Conservation (phyloP, 2,888 invertebrate species). For the Nomada hirtipes region DNA sequence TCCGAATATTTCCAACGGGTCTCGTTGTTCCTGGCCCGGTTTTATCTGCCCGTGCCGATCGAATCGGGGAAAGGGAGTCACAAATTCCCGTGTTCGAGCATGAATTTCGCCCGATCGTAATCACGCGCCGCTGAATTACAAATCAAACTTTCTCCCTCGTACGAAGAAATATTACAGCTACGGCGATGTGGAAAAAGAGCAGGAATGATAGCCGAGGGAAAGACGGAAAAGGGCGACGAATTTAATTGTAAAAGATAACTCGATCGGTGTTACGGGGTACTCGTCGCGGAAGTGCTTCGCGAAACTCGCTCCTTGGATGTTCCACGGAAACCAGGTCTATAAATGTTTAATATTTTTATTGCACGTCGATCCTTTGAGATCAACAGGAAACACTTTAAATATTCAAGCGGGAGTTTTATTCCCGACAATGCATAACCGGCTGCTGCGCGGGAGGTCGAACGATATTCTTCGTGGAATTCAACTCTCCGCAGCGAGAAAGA, state of each 20-base stretch:
- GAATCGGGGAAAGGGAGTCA: constrained; percentile 56
- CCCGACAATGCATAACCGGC: constrained; percentile 19
- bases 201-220: no score
- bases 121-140: constrained; percentile 39
- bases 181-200: neutral
- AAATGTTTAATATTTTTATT: constrained; percentile 52
- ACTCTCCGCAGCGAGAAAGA: constrained; percentile 24
- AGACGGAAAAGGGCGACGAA: no score
- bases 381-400: constrained; percentile 39
- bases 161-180: neutral
- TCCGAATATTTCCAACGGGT: constrained; percentile 43
- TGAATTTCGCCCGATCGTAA: constrained; percentile 63
- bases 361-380: constrained; percentile 53
- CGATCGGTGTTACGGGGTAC: neutral
- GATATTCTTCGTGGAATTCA: constrained; percentile 47
- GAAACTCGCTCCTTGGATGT: neutral
- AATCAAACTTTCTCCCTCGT: neutral
- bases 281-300: neutral
- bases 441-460: constrained; percentile 39
- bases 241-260: no score
- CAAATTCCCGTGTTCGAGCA: constrained; percentile 63
- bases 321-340: neutral
- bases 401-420: constrained; percentile 51
- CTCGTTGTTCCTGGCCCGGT: constrained; percentile 37
- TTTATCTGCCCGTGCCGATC: constrained; percentile 63